phyloP scores from a whole-genome alignment of 2,888 invertebrate species.

The Eubasilissa splendida region DNA sequence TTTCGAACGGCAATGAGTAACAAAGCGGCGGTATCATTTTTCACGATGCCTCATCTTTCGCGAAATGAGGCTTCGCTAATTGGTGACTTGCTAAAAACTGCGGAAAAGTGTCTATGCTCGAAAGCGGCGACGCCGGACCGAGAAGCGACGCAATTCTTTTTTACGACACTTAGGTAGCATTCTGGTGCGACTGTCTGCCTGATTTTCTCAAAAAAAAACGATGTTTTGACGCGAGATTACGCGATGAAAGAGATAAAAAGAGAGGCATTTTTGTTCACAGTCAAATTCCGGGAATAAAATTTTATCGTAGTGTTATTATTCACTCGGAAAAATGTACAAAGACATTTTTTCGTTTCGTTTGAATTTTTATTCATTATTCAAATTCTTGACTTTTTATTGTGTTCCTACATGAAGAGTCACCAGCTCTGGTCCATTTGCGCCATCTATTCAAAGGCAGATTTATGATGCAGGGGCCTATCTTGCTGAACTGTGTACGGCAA shows the following conservation, averaged over 20 bases:
- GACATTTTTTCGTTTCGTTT: not conserved
- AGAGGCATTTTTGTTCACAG: slow-evolving; percentile 14
- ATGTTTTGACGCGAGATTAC: slow-evolving; percentile 37
- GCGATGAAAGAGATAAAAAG: slow-evolving; percentile 28
- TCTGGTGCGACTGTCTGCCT: slow-evolving; percentile 5
- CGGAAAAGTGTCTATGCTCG: slow-evolving; percentile 4
- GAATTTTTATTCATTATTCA: too few relatives aligned
- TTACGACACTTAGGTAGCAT: slow-evolving; percentile 33
- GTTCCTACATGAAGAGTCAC: too few relatives aligned
- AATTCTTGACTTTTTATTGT: too few relatives aligned
- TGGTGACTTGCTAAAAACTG: slow-evolving; percentile 40
- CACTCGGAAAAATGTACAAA: slow-evolving; percentile 37
- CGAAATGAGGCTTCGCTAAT: slow-evolving; percentile 34
- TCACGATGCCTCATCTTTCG: slow-evolving; percentile 27
- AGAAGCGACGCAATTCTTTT: slow-evolving; percentile 20
- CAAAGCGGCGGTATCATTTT: slow-evolving; percentile 35
- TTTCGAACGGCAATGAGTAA: slow-evolving; percentile 32
- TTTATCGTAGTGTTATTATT: slow-evolving; percentile 30
- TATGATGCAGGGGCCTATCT: too few relatives aligned
- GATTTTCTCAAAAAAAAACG: slow-evolving; percentile 22
- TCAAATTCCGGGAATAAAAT: slow-evolving; percentile 23
- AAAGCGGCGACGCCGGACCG: slow-evolving; percentile 19
- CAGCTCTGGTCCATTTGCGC: too few relatives aligned
- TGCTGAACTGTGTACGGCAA: too few relatives aligned
- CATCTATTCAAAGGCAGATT: too few relatives aligned